A percentile compares a stretch with the other conserved stretches of the same genome.
Evolutionary conservation across 30 jellyfish, hydroid and myxozoan species (phyloP).

Genomic region (Chironex yamaguchii): DNA sequence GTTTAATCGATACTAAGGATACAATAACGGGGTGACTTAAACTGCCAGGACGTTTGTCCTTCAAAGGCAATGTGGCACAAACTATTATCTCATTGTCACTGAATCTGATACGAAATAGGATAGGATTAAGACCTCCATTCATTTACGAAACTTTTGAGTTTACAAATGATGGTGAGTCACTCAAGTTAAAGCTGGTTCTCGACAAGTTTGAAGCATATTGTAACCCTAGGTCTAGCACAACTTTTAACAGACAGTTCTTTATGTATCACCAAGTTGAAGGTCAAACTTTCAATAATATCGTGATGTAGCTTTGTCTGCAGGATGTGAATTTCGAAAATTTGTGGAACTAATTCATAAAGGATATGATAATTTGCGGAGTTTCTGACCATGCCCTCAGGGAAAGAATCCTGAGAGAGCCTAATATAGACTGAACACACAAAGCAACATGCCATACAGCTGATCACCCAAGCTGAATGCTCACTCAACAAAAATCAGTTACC

Average conservation of each 20-base stretch:
- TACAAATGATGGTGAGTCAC: constrained; percentile 45
- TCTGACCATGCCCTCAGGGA: constrained; percentile 59
- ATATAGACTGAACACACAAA: constrained; percentile 42
- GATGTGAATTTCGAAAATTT: constrained; percentile 48
- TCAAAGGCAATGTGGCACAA: constrained; percentile 64
- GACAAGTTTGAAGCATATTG: constrained; percentile 65
- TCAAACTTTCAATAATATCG: constrained; percentile 43
- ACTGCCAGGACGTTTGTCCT: constrained; percentile 57
- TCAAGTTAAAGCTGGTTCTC: constrained; percentile 52
- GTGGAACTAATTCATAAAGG: constrained; percentile 46
- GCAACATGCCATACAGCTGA: constrained; percentile 41
- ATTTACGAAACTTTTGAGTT: constrained; percentile 53
- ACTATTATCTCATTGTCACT: constrained; percentile 55
- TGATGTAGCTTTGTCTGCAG: constrained; percentile 63
- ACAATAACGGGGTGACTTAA: constrained; percentile 18
- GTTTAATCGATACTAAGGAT: constrained; percentile 20
- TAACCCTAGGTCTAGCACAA: constrained; percentile 53
- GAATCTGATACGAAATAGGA: constrained; percentile 56
- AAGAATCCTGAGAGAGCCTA: constrained; percentile 64
- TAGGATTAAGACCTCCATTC: constrained; percentile 49
- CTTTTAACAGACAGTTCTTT: constrained; percentile 56
- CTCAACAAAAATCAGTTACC: constrained; percentile 38
- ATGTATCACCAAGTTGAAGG: constrained; percentile 56
- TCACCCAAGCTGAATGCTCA: constrained; percentile 46
- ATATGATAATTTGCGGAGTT: constrained; percentile 59